Conservation (phyloP, 1,140 invertebrate genomes). For the Neotoxoptera formosana region DNA sequence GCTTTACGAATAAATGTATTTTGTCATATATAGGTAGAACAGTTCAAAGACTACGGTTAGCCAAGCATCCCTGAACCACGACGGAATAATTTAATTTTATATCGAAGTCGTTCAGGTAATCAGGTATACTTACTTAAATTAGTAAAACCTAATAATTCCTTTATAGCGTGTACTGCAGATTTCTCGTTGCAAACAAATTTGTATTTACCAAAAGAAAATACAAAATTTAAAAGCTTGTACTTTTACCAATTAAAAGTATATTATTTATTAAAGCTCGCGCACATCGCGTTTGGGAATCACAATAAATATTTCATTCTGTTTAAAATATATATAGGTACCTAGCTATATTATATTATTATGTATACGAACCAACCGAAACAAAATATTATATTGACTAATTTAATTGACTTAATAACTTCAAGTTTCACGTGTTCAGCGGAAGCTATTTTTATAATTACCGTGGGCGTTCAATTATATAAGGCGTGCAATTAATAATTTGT, state of each 20-base stretch:
- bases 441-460: no score
- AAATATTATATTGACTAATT: no score
- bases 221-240: not conserved
- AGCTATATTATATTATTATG: no score
- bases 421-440: no score
- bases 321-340: no score
- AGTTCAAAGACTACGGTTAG: not conserved
- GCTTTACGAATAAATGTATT: not conserved
- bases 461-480: no score
- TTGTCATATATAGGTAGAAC: not conserved
- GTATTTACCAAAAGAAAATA: not conserved
- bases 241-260: constrained; percentile 7
- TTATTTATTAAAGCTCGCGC: not conserved
- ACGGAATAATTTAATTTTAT: not conserved
- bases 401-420: no score
- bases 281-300: no score
- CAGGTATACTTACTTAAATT: no score
- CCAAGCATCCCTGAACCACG: not conserved
- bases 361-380: no score
- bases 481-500: no score
- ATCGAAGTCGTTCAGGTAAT: not conserved
- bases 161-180: not conserved
- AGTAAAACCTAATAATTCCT: not conserved
- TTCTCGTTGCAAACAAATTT: not conserved
- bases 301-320: no score